These are phyloP conservation scores for Spodoptera frugiperda DNA, from an alignment of 1,140 invertebrate genomes.

Conservation along the genomic window DNA sequence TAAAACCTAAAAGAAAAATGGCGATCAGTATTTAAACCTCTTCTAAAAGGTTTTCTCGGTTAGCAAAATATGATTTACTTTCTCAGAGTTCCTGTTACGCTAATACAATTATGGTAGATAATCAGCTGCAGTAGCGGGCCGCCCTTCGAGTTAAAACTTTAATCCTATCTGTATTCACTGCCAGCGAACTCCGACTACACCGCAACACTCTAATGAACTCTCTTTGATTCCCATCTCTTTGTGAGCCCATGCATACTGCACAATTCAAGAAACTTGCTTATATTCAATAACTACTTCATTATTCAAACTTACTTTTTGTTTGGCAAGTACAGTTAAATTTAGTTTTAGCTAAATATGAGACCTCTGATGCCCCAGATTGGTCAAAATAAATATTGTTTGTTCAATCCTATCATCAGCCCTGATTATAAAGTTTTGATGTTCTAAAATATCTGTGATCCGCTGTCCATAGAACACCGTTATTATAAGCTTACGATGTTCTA, in stretches of 20 bases:
- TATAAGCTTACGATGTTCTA: too few species aligned
- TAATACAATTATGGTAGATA: slow-evolving; percentile 26
- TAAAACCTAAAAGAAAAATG: too few species aligned
- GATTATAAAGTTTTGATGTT: too few species aligned
- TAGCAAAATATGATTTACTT: not conserved
- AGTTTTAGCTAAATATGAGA: too few species aligned
- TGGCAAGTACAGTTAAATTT: too few species aligned
- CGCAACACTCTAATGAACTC: slow-evolving; percentile 54
- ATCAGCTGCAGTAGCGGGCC: slow-evolving; percentile 27
- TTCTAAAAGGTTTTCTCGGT: slow-evolving; percentile 8
- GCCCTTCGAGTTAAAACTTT: slow-evolving; percentile 50
- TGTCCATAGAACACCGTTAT: too few species aligned
- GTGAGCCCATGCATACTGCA: slow-evolving; percentile 14
- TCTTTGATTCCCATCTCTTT: slow-evolving; percentile 55
- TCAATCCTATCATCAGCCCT: too few species aligned
- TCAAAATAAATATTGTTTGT: too few species aligned
- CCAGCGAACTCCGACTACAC: slow-evolving; percentile 36
- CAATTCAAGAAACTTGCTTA: slow-evolving; percentile 23
- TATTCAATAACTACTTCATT: slow-evolving; percentile 30
- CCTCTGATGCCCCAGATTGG: too few species aligned
- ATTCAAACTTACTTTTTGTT: not conserved
- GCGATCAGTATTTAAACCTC: too few species aligned
- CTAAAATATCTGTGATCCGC: too few species aligned
- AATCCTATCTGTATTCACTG: slow-evolving; percentile 56
- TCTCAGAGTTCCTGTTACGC: not conserved